Evolutionary conservation across 2,888 invertebrate genomes (phyloP).

Genomic region (Anarsia innoxiella): DNA sequence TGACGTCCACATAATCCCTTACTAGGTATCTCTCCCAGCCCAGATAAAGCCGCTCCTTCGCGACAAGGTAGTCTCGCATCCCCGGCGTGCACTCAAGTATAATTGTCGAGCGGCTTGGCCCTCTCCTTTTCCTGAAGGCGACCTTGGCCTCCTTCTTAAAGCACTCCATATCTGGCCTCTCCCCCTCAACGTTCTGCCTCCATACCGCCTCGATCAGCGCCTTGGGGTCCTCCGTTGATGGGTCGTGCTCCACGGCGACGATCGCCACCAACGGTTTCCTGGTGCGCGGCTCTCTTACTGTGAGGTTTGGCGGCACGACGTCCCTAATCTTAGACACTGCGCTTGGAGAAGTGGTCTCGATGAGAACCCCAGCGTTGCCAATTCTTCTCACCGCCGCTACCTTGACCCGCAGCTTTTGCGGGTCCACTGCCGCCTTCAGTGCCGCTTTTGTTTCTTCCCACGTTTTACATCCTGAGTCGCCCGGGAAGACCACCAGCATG

Average conservation of each 20-base stretch:
- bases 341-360: neutral
- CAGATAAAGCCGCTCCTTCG: neutral
- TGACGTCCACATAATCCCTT: constrained; percentile 13
- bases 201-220: neutral
- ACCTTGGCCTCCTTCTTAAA: neutral
- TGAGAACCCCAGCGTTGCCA: neutral
- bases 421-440: neutral
- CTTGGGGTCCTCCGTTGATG: neutral
- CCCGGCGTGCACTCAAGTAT: neutral
- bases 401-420: neutral
- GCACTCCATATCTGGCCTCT: neutral
- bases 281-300: neutral
- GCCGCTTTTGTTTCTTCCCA: neutral
- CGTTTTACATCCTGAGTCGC: neutral
- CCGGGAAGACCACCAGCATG: neutral
- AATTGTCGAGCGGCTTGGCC: neutral
- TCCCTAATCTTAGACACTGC: neutral
- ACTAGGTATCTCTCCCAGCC: constrained; percentile 13
- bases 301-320: neutral
- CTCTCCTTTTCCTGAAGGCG: neutral
- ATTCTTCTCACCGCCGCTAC: neutral
- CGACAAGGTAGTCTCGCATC: constrained; percentile 4
- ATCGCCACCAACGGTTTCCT: neutral
- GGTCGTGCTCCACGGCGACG: neutral
- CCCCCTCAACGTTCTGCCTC: constrained; percentile 9